Base-by-base conservation (phyloP, 2,797 vertebrate genomes). In the Ctenosaura bakeri region DNA sequence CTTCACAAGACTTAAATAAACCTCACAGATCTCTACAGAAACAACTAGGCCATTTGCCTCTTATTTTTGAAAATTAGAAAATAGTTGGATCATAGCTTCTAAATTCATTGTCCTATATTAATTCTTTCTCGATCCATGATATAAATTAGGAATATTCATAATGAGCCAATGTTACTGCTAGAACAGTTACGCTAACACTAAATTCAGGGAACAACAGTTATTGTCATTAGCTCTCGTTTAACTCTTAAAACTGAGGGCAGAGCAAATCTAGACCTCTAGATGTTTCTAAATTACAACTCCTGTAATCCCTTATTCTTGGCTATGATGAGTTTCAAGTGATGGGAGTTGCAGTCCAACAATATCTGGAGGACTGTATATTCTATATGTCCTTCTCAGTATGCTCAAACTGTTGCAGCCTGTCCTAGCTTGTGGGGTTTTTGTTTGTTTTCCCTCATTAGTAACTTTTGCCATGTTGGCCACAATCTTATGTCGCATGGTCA, bases 1-100 rank as follows among this genome's bases (percentile, higher is more conserved):
- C 50, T 87, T 88, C 54, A 73, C 42, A 52, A 10, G 10, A 52
- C 12, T 73, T 91, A 5, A 1, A 79, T 90, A 88, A 77, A 79
- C 50, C 66, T 26, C 46, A 76, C 64, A 56, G 71, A 77, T n/a
- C 16, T 86, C 32, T 79, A 81, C 80, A 2, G 0, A 79, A 3
- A 50, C 46, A 71, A 0, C 20, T 7, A 89, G 90, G 32, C 64
- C 66, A 84, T 62, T 83, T 59, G 22, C 73, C 69, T 82, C 56
- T 80, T 78, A 82, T 52, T 71, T 13, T 62, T 42, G 22, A 29
- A 82, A 78, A n/a, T 32, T 69, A 87, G 14, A 83, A 26, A 20
- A 0, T 74, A 26, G 24, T 56, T 66, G 20, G 22, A 46, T 38
- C 78, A 83, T 12, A 32, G 42, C 0, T 1, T 54, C n/a, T 94